phyloP scores from a whole-genome alignment of 2,888 invertebrate genomes.

The Calameuta idolon region DNA sequence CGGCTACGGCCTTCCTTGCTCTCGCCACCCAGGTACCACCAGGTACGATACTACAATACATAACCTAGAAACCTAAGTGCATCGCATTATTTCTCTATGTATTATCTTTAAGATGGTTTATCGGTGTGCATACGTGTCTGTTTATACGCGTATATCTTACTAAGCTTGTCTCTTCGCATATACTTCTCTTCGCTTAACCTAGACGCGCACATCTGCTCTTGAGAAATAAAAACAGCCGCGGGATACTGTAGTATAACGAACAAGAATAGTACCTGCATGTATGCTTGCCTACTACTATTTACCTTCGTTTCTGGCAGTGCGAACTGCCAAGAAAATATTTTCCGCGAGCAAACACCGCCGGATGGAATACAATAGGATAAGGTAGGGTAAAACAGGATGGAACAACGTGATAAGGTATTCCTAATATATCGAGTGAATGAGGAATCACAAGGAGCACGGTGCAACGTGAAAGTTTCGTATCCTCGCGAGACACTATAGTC shows the following conservation, averaged over 20 bases:
- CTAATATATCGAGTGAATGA: not conserved
- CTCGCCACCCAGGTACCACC: constrained; percentile 47
- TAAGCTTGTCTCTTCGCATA: not conserved
- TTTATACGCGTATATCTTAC: not conserved
- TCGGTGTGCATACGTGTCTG: not conserved
- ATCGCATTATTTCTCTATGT: not conserved
- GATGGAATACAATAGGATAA: not conserved
- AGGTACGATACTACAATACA: constrained; percentile 40
- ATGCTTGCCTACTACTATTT: not conserved
- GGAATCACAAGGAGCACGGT: not conserved
- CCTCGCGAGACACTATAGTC: constrained; percentile 24
- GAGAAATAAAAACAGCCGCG: not conserved
- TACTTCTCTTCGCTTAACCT: not conserved
- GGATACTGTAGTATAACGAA: not conserved
- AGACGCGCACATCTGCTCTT: not conserved
- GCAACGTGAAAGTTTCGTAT: not conserved
- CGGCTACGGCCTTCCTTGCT: constrained; percentile 55
- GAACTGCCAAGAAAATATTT: constrained; percentile 10
- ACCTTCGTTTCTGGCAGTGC: constrained; percentile 2
- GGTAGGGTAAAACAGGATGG: not conserved
- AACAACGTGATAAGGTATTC: not conserved
- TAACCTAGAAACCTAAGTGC: not conserved
- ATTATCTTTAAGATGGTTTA: not conserved
- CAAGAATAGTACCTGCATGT: constrained; percentile 16
- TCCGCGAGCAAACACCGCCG: not conserved